These are phyloP conservation scores for Lethenteron camtschaticum DNA, from an alignment of 2,113 vertebrate species.

Conservation along the genomic window DNA sequence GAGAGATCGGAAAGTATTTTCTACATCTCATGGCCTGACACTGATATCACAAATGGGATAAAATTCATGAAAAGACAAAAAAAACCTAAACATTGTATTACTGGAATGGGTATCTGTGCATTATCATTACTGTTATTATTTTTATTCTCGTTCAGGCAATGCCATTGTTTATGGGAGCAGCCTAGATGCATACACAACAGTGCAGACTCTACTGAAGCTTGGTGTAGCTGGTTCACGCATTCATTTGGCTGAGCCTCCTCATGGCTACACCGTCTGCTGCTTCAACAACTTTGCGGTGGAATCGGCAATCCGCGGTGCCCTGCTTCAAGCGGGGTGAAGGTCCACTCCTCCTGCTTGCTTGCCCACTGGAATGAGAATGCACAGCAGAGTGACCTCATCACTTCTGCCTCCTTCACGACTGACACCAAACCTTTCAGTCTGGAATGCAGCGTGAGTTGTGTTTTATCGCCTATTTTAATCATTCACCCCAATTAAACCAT, in stretches of 20 bases:
- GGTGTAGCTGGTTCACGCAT: constrained; percentile 35
- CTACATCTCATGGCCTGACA: too few species aligned
- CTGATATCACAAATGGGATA: too few species aligned
- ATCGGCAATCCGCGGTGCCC: constrained; percentile 15
- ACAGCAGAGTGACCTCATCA: constrained; percentile 22
- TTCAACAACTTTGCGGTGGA: constrained; percentile 25
- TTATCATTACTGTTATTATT: constrained; percentile 6
- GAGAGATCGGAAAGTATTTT: too few species aligned
- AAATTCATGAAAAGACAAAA: too few species aligned
- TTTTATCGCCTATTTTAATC: too few species aligned
- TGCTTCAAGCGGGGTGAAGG: constrained; percentile 19
- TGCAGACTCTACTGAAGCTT: constrained; percentile 33
- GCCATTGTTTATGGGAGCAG: constrained; percentile 54
- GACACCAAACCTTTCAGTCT: constrained; percentile 23
- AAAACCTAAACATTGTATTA: constrained; percentile 21
- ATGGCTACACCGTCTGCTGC: constrained; percentile 13
- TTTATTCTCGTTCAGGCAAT: constrained; percentile 25
- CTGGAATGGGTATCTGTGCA: constrained; percentile 2
- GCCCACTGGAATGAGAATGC: constrained; percentile 31
- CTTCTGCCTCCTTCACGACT: constrained; percentile 31
- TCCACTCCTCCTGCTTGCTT: constrained; percentile 28
- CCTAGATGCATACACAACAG: constrained; percentile 37
- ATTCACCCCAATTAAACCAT: too few species aligned
- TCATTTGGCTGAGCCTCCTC: constrained; percentile 34
- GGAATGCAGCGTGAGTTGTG: constrained; percentile 39